phyloP scores from a whole-genome alignment of 2,113 vertebrate genomes.

The Cnemophilus loriae region DNA sequence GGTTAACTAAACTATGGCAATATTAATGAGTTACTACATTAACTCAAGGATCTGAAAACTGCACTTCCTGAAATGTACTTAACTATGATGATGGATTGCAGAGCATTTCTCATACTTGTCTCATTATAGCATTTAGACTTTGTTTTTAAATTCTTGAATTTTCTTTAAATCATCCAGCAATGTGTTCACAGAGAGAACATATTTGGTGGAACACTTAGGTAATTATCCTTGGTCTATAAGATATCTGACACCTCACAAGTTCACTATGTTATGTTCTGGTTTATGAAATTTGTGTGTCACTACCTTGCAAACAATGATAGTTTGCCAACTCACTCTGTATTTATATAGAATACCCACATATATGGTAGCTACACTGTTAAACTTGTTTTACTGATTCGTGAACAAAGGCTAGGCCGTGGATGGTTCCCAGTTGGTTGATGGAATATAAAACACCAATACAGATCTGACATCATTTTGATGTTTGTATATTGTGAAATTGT shows the following conservation, averaged over 20 bases:
- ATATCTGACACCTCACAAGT: neutral
- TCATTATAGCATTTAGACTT: neutral
- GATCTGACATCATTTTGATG: neutral
- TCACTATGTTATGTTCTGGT: neutral
- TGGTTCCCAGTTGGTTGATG: slow-evolving; percentile 24
- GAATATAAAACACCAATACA: neutral
- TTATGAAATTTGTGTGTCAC: neutral
- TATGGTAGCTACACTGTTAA: slow-evolving; percentile 70
- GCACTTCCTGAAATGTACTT: slow-evolving; percentile 60
- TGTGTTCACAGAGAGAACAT: neutral
- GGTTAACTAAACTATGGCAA: neutral
- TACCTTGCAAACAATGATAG: slow-evolving; percentile 9
- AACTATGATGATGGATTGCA: slow-evolving; percentile 45
- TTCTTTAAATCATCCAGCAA: neutral
- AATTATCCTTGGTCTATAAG: neutral
- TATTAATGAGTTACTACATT: slow-evolving; percentile 12
- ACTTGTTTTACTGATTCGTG: slow-evolving; percentile 42
- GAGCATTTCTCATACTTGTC: neutral
- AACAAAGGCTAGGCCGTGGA: slow-evolving; percentile 22
- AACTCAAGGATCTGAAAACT: slow-evolving; percentile 28
- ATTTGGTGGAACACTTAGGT: neutral
- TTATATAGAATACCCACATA: slow-evolving; percentile 22
- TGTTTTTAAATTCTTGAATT: neutral
- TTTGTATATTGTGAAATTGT: slow-evolving; percentile 29
- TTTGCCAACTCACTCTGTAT: slow-evolving; percentile 49